Evolutionary conservation across 2,888 invertebrate genomes (phyloP).

Genomic region (Parnassius orleans): DNA sequence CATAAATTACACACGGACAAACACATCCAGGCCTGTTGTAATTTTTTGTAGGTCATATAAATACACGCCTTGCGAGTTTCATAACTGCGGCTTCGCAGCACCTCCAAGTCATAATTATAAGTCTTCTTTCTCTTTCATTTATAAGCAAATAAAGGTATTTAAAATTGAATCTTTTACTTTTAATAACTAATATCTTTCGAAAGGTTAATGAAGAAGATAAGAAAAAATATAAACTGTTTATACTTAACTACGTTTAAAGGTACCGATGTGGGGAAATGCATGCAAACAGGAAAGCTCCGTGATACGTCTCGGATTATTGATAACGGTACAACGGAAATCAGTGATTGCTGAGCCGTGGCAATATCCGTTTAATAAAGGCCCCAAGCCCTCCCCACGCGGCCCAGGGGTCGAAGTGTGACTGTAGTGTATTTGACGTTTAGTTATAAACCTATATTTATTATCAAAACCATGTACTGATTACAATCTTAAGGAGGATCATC

Average conservation of each 20-base stretch:
- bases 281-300: constrained; percentile 27
- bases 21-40: no score
- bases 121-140: no score
- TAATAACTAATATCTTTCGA: no score
- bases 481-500: no score
- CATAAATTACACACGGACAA: no score
- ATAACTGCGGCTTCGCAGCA: no score
- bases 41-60: no score
- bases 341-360: constrained; percentile 60
- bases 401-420: constrained; percentile 3
- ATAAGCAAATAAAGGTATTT: no score
- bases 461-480: no score
- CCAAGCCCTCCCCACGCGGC: constrained; percentile 18
- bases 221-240: neutral
- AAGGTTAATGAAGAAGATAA: neutral
- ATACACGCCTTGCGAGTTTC: no score
- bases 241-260: neutral
- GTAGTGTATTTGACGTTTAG: constrained; percentile 11
- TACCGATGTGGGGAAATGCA: neutral
- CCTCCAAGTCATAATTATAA: no score
- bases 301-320: constrained; percentile 48
- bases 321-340: constrained; percentile 63
- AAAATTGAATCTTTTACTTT: no score
- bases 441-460: constrained; percentile 7
- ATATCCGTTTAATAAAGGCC: constrained; percentile 55